Conservation (phyloP, 2,113 vertebrate species). For the Saccopteryx leptura region DNA sequence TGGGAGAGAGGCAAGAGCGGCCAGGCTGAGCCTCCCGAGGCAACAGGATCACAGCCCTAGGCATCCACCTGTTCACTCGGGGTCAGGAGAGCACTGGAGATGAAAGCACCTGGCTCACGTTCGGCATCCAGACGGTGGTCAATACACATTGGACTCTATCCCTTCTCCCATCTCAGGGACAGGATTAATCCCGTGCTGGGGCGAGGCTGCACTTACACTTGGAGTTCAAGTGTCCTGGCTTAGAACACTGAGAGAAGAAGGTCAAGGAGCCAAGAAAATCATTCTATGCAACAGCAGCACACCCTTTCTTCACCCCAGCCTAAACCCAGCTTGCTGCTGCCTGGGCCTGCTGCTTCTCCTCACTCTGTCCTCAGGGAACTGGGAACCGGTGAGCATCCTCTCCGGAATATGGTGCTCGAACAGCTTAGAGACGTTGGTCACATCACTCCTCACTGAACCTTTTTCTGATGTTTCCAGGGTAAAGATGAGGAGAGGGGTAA, state of each 20-base stretch:
- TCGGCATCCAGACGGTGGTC: neutral
- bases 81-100: accelerated
- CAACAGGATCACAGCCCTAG: neutral
- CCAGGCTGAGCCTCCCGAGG: neutral
- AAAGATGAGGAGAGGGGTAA: neutral
- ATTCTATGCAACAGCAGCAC: accelerated
- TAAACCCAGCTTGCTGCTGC: neutral
- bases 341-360: neutral
- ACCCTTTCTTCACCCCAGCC: neutral
- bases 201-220: neutral
- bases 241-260: neutral
- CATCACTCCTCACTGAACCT: neutral
- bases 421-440: neutral
- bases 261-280: neutral
- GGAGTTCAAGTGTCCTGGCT: neutral
- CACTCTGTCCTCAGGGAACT: neutral
- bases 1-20: neutral
- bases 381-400: neutral
- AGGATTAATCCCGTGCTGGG: neutral
- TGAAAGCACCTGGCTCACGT: neutral
- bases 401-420: neutral
- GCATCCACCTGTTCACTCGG: accelerated
- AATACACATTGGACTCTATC: accelerated
- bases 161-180: neutral
- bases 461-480: neutral